Evolutionary conservation across 2,113 vertebrate genomes (phyloP).

Genomic region (Amblyopsis rosae): DNA sequence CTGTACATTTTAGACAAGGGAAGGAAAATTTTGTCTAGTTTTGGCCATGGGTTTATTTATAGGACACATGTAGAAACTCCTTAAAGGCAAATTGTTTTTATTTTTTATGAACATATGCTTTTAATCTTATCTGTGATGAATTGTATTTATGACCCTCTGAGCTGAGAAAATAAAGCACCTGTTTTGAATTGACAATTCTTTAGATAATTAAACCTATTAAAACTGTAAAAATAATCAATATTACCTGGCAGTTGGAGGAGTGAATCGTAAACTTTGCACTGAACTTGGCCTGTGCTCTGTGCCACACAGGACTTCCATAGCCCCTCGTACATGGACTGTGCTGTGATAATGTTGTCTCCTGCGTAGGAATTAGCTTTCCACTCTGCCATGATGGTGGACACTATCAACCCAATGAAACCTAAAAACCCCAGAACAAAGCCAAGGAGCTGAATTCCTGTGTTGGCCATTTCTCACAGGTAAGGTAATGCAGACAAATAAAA

Average conservation of each 20-base stretch:
- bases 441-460: constrained; percentile 86
- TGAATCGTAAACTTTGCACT: constrained; percentile 93
- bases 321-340: constrained; percentile 90
- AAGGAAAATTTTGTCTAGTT: background rate
- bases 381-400: constrained; percentile 87
- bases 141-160: background rate
- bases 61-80: too few relatives aligned
- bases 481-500: background rate
- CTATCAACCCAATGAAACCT: constrained; percentile 85
- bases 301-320: constrained; percentile 92
- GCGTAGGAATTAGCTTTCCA: constrained; percentile 92
- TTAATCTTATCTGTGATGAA: background rate
- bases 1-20: background rate
- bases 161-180: background rate
- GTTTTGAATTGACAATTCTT: background rate
- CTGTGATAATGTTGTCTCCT: constrained; percentile 92
- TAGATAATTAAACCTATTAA: background rate
- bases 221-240: background rate
- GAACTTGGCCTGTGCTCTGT: constrained; percentile 94
- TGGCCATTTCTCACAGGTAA: constrained; percentile 77
- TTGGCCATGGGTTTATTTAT: background rate
- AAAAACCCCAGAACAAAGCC: constrained; percentile 87
- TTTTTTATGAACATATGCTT: background rate
- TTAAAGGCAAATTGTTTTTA: too few relatives aligned
- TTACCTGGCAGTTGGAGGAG: constrained; percentile 87